Percentiles rank a stretch among this genome's conserved stretches.
Evolutionary conservation across 1,140 invertebrate species (phyloP).

Genomic region (Cepaea nemoralis): DNA sequence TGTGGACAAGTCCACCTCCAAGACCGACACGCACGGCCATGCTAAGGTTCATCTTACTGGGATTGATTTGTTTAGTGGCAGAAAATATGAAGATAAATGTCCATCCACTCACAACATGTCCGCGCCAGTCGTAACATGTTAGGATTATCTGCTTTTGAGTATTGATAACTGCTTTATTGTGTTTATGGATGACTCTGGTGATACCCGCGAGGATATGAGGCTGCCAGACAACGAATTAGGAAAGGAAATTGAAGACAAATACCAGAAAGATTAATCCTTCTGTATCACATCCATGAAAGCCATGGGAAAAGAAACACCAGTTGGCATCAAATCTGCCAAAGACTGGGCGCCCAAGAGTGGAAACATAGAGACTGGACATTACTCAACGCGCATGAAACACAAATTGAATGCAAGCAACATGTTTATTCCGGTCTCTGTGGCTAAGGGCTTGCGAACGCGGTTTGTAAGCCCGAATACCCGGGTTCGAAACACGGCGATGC

Average conservation of each 20-base stretch:
- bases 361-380: too few relatives aligned
- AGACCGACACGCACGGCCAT: conserved; percentile 99
- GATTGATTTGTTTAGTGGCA: conserved; percentile 97
- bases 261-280: conserved; percentile 47
- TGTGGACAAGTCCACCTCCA: conserved; percentile 99
- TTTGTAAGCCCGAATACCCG: too few relatives aligned
- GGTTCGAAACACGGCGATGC: too few relatives aligned
- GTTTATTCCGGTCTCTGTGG: too few relatives aligned
- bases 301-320: too few relatives aligned
- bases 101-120: conserved; percentile 99
- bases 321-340: too few relatives aligned
- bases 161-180: conserved; percentile 88
- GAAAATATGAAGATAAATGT: conserved; percentile 99
- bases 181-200: conserved; percentile 93
- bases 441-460: too few relatives aligned
- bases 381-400: too few relatives aligned
- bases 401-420: too few relatives aligned
- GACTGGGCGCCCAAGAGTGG: too few relatives aligned
- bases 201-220: conserved; percentile 95
- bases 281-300: too few relatives aligned
- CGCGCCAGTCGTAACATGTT: conserved; percentile 95
- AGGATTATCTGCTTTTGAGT: conserved; percentile 83
- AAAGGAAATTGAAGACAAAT: conserved; percentile 51
- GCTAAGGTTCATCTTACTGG: conserved; percentile 99
- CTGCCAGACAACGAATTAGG: conserved; percentile 86